phyloP scores from a whole-genome alignment of 2,113 vertebrate species.

The Phaethornis superciliosus region DNA sequence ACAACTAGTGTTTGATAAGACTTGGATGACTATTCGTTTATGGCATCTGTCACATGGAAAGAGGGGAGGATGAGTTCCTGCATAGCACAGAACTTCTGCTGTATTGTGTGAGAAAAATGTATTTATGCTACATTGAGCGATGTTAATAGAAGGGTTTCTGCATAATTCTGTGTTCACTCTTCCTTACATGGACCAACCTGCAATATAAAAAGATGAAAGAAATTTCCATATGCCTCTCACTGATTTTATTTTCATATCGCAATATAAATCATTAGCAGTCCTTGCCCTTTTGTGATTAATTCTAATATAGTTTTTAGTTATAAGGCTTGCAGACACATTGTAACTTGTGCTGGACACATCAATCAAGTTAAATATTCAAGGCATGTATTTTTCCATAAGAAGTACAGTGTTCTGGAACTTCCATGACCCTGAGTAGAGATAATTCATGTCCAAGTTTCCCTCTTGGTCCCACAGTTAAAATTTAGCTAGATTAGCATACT shows the following conservation, averaged over 20 bases:
- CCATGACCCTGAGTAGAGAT: too few relatives aligned
- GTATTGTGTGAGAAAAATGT: neutral
- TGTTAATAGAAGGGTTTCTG: neutral
- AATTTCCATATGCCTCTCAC: neutral
- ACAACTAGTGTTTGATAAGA: neutral
- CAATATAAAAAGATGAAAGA: neutral
- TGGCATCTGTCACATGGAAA: neutral
- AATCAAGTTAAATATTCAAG: neutral
- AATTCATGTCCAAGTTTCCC: neutral
- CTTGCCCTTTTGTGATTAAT: neutral
- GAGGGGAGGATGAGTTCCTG: neutral
- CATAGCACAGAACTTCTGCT: neutral
- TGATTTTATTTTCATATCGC: neutral
- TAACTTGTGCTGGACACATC: neutral
- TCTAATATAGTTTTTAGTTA: neutral
- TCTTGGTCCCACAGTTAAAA: neutral
- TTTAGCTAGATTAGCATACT: neutral
- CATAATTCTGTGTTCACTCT: neutral
- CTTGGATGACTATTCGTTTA: neutral
- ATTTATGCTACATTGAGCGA: neutral
- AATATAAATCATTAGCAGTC: neutral
- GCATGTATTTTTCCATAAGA: neutral
- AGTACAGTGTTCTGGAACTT: neutral
- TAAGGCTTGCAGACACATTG: neutral
- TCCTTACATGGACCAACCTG: rapidly evolving